Base-by-base conservation (phyloP, 1,140 invertebrate genomes). In the Lasaia peninsularis region DNA sequence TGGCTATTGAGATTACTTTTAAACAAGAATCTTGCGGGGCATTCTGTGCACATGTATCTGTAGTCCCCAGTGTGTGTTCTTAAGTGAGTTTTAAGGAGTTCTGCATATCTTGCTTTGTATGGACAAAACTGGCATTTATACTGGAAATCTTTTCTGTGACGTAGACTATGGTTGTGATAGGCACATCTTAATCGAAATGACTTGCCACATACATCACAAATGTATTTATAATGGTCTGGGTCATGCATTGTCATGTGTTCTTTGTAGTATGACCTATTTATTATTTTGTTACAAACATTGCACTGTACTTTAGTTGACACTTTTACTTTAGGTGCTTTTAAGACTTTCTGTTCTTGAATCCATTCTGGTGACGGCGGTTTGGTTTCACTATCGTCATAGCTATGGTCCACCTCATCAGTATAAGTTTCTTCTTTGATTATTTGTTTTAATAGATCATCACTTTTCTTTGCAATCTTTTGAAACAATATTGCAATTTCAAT, bases 1-100 rank as follows among this genome's bases (percentile, higher is more conserved):
- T 91, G 91, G 51, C 80, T 83, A 11, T 90, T 90, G 20, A 91
- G 71, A 66, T 91, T 91, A 55, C 89, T 89, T 56, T 88, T 89
- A 58, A 89, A 90, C 5, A 89, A 66, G 58, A 90, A 91, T 44
- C 82, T 66, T 33, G 90, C 90, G 1, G 81, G 80, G 58, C 90
- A 91, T 72, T 89, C 78, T 24, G 90, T 86, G 65, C 90, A 91
- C 78, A 82, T 78, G 52, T 91, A 91, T 28, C 84, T 78, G 50
- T 85, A 90, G 68, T 87, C 90, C 54, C 82, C 86, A 37, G 85
- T 89, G 53, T 91, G 90, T 5, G 80, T 86, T 40, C 88, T 67
- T 80, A 90, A 89, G 57, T 91, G 91, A 28, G 78, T 86, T 63
- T 83, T 89, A n/a, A 91, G 61, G 2, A 80, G 54, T 50, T 78